Percentiles rank a stretch among this genome's conserved stretches.
These are phyloP conservation scores for Crossocerus cetratus DNA, from an alignment of 2,888 invertebrate genomes.

Conservation along the genomic window DNA sequence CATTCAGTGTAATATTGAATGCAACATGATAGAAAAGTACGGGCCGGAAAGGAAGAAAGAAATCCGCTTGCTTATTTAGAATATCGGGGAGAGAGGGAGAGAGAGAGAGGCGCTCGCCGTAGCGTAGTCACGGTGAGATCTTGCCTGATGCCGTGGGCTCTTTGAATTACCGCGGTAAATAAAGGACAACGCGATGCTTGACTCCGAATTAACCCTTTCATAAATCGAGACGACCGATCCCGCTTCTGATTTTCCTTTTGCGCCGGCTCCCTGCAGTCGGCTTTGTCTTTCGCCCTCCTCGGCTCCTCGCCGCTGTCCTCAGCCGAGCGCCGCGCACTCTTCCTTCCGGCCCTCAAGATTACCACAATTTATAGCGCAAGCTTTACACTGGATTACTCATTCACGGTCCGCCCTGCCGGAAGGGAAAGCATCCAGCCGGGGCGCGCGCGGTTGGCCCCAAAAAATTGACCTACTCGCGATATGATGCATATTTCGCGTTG, in stretches of 20 bases:
- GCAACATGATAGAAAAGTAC: too few species aligned
- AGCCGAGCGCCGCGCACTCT: background rate
- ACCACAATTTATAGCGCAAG: constrained; percentile 4
- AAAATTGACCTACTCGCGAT: background rate
- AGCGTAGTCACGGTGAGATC: too few species aligned
- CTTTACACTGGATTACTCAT: constrained; percentile 10
- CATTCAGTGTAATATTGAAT: too few species aligned
- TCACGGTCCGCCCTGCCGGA: background rate
- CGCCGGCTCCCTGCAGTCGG: background rate
- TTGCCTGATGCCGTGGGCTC: background rate
- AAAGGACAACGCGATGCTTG: constrained; percentile 19
- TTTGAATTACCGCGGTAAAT: constrained; percentile 24
- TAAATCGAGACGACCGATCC: constrained; percentile 19
- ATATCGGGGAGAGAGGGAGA: too few species aligned
- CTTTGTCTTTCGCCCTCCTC: background rate
- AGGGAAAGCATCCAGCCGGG: background rate
- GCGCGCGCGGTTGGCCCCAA: background rate
- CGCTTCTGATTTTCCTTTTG: constrained; percentile 13
- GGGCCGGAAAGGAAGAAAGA: too few species aligned
- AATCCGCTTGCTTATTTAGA: too few species aligned
- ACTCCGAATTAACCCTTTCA: constrained; percentile 32
- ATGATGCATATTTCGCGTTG: background rate
- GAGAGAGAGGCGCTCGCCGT: too few species aligned
- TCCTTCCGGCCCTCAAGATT: constrained; percentile 2
- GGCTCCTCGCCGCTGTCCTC: background rate